Conservation (phyloP, 2,888 invertebrate genomes). For the Minunthozetes semirufus region DNA sequence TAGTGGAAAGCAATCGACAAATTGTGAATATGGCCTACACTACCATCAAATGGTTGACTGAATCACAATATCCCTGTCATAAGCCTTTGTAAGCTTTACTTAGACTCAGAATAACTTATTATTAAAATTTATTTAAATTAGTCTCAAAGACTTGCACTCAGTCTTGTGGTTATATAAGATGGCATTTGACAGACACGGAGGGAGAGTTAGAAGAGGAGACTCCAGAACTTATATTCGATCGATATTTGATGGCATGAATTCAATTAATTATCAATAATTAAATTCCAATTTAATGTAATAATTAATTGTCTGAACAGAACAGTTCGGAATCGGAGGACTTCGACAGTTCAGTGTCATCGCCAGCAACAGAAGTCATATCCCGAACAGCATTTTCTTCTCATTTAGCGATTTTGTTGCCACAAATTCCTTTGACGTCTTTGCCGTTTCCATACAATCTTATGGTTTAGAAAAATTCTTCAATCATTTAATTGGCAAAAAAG, state of each 20-base stretch:
- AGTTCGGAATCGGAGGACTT: conserved; percentile 39
- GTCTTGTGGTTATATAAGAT: conserved; percentile 9
- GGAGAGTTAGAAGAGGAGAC: neutral
- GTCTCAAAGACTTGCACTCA: conserved; percentile 1
- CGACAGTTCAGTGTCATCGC: conserved; percentile 39
- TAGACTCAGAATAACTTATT: neutral
- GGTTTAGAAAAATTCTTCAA: conserved; percentile 40
- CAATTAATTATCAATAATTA: neutral
- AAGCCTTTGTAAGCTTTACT: neutral
- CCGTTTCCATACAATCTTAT: conserved; percentile 36
- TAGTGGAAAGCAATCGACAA: conserved; percentile 11
- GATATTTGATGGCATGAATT: conserved; percentile 10
- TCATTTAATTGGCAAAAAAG: conserved; percentile 39
- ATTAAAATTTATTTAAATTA: neutral
- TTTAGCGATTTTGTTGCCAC: conserved; percentile 39
- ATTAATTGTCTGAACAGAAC: conserved; percentile 24
- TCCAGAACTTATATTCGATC: neutral
- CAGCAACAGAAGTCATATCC: conserved; percentile 40
- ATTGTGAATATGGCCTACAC: conserved; percentile 20
- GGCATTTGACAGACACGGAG: conserved; percentile 11
- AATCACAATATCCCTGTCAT: conserved; percentile 7
- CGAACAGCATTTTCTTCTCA: conserved; percentile 35
- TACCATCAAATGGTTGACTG: neutral
- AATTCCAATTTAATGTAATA: neutral
- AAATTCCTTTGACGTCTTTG: conserved; percentile 34